Evolutionary conservation across 2,113 vertebrate genomes (phyloP).

Genomic region (Probosciger aterrimus): DNA sequence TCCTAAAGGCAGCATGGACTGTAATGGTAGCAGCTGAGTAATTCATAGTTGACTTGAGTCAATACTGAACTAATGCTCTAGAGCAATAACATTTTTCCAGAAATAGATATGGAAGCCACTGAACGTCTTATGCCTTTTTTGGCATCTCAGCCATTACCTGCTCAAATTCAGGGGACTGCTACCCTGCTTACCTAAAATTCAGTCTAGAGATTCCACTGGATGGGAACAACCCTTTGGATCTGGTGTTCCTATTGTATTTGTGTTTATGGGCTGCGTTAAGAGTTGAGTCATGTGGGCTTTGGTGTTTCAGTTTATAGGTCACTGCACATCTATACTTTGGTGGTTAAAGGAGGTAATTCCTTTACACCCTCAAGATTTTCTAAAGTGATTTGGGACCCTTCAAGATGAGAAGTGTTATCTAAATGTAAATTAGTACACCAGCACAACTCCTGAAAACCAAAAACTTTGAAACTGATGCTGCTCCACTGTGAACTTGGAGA

Average conservation of each 20-base stretch:
- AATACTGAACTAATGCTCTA: neutral
- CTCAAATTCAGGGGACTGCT: neutral
- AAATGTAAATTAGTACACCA: constrained; percentile 1
- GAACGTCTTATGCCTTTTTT: neutral
- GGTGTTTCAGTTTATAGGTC: neutral
- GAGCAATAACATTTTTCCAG: neutral
- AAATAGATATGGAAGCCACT: neutral
- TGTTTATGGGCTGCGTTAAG: neutral
- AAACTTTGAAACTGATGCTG: constrained; percentile 19
- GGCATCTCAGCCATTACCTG: neutral
- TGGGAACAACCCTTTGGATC: neutral
- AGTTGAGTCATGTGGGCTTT: neutral
- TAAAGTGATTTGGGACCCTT: neutral
- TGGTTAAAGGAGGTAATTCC: neutral
- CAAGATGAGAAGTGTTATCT: neutral
- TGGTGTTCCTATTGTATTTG: neutral
- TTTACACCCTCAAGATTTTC: neutral
- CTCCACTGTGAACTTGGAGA: neutral
- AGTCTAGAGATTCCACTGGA: neutral
- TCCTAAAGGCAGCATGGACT: neutral
- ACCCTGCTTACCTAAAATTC: neutral
- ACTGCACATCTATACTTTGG: neutral
- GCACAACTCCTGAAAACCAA: neutral
- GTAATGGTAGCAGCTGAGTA: neutral
- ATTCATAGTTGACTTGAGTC: neutral